Conservation (phyloP, 2,888 invertebrate genomes). For the Slavum lentiscoides region DNA sequence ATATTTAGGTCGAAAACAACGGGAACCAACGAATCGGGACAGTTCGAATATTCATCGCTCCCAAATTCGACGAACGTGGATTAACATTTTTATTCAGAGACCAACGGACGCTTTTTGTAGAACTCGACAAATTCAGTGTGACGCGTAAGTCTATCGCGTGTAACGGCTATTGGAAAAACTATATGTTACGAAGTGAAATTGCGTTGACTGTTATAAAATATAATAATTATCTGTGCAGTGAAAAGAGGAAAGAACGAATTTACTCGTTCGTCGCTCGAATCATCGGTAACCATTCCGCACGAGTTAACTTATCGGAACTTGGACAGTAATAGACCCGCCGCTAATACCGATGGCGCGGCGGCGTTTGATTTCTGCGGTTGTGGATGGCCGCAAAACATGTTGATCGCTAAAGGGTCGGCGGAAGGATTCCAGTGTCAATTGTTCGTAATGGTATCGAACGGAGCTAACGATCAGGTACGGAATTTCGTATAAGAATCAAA, state of each 20-base stretch:
- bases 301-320: slow-evolving; percentile 78
- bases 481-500: no score
- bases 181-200: not conserved
- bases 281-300: slow-evolving; percentile 81
- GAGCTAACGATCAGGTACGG: slow-evolving; percentile 56
- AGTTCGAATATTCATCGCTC: slow-evolving; percentile 72
- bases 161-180: not conserved
- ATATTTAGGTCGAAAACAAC: slow-evolving; percentile 56
- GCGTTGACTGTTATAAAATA: not conserved
- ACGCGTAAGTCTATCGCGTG: slow-evolving; percentile 63
- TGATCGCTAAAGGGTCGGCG: slow-evolving; percentile 59
- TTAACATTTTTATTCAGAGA: slow-evolving; percentile 67
- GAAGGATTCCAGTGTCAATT: slow-evolving; percentile 59
- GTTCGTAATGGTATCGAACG: slow-evolving; percentile 60
- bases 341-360: slow-evolving; percentile 60
- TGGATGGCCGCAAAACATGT: slow-evolving; percentile 62
- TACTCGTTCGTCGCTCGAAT: slow-evolving; percentile 69
- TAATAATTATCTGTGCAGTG: slow-evolving; percentile 62
- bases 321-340: slow-evolving; percentile 63
- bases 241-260: slow-evolving; percentile 71
- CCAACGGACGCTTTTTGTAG: slow-evolving; percentile 70
- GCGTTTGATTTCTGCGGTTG: slow-evolving; percentile 84
- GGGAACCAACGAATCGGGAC: slow-evolving; percentile 65
- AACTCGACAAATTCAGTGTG: slow-evolving; percentile 72
- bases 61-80: slow-evolving; percentile 68